Percentiles rank a stretch among this genome's conserved stretches.
These are phyloP conservation scores for Taenioides sp. DNA, from an alignment of 2,797 vertebrate genomes.

Conservation along the genomic window DNA sequence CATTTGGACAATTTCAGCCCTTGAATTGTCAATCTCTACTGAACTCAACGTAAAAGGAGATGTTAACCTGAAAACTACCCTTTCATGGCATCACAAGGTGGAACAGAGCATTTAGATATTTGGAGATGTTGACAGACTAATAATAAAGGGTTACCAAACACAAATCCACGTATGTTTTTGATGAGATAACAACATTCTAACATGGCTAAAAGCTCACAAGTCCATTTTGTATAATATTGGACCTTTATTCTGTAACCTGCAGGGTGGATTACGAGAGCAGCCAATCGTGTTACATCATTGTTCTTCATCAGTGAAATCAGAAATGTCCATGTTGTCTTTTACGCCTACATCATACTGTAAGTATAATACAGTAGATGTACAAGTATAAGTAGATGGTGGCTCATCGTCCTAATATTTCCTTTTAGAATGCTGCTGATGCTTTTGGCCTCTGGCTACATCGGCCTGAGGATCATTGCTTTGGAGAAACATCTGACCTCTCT, in stretches of 20 bases:
- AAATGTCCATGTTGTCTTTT: slow-evolving; percentile 62
- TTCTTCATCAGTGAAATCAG: slow-evolving; percentile 33
- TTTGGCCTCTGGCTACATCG: slow-evolving; percentile 79
- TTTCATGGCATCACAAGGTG: too few relatives aligned
- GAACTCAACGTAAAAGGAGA: too few relatives aligned
- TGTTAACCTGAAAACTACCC: too few relatives aligned
- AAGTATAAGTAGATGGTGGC: not conserved
- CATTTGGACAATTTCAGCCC: too few relatives aligned
- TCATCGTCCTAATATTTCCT: not conserved
- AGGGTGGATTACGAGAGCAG: slow-evolving; percentile 34
- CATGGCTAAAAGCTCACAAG: too few relatives aligned
- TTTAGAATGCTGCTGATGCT: slow-evolving; percentile 76
- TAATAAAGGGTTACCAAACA: too few relatives aligned
- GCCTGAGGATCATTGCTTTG: slow-evolving; percentile 77
- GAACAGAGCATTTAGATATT: too few relatives aligned
- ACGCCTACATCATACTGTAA: slow-evolving; percentile 77
- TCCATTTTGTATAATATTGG: too few relatives aligned
- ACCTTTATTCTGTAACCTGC: slow-evolving; percentile 1
- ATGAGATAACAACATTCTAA: too few relatives aligned
- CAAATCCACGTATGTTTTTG: too few relatives aligned
- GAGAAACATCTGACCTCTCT: slow-evolving; percentile 75
- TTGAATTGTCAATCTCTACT: too few relatives aligned
- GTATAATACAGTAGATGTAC: slow-evolving; percentile 20
- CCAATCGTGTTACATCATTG: slow-evolving; percentile 16
- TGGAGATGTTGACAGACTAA: too few relatives aligned